Evolutionary conservation across 2,888 invertebrate species (phyloP).

Genomic region (Physocephala rufipes): DNA sequence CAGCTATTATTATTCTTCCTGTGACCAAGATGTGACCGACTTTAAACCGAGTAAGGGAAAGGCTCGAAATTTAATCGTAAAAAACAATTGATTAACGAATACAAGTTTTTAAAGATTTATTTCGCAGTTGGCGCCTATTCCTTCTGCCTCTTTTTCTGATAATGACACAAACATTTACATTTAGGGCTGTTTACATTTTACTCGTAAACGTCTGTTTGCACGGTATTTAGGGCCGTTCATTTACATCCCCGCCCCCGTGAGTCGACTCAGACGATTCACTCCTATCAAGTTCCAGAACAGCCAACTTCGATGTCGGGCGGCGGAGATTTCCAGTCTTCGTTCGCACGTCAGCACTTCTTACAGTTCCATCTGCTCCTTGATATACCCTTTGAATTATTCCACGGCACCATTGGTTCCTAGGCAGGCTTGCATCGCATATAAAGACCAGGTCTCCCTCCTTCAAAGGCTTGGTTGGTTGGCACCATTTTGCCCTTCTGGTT

Average conservation of each 20-base stretch:
- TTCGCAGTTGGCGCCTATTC: too few species aligned
- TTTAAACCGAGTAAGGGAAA: too few species aligned
- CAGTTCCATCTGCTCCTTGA: constrained; percentile 46
- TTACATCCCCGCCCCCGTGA: constrained; percentile 38
- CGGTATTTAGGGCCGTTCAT: background rate
- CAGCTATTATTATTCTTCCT: constrained; percentile 28
- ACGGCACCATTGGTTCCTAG: constrained; percentile 1
- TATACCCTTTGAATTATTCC: constrained; percentile 44
- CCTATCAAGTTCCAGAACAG: constrained; percentile 63
- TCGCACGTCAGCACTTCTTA: constrained; percentile 46
- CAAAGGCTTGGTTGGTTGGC: background rate
- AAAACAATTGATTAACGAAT: too few species aligned
- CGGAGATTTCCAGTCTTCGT: constrained; percentile 45
- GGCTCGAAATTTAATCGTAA: too few species aligned
- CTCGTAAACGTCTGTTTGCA: too few species aligned
- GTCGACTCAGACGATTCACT: constrained; percentile 39
- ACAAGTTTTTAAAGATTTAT: too few species aligned
- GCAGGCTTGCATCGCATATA: background rate
- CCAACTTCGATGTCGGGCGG: constrained; percentile 48
- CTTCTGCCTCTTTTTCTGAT: too few species aligned
- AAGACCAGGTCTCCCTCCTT: constrained; percentile 1
- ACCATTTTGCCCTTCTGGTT: constrained; percentile 31
- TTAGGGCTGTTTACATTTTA: background rate
- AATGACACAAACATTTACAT: background rate
- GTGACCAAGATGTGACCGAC: too few species aligned